Conservation (phyloP, 2,888 invertebrate genomes). For the Diaphora mendica region DNA sequence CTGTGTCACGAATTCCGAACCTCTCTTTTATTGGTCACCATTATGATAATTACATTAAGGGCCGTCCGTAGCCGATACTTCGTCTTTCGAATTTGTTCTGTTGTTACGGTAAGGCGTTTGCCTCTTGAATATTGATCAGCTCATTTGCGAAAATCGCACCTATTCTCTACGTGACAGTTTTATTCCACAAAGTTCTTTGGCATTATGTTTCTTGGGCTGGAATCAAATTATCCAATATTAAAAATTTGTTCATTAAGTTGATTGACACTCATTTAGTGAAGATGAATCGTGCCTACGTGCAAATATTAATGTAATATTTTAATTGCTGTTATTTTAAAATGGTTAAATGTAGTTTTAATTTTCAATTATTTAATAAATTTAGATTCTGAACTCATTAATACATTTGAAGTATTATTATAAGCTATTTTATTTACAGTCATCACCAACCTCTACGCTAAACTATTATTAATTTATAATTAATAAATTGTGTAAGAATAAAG, state of each 20-base stretch:
- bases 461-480: too few relatives aligned
- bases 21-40: constrained; percentile 85
- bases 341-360: constrained; percentile 29
- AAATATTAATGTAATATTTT: constrained; percentile 34
- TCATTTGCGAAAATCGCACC: constrained; percentile 83
- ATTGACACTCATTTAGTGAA: constrained; percentile 43
- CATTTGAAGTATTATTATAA: not conserved
- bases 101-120: constrained; percentile 81
- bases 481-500: too few relatives aligned
- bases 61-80: constrained; percentile 80
- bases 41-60: constrained; percentile 86
- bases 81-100: constrained; percentile 84
- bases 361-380: constrained; percentile 20
- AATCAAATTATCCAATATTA: constrained; percentile 66
- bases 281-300: constrained; percentile 30
- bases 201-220: constrained; percentile 52
- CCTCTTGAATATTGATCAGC: constrained; percentile 83
- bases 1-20: constrained; percentile 83
- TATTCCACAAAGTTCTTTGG: constrained; percentile 62
- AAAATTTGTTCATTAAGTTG: constrained; percentile 59
- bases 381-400: constrained; percentile 23
- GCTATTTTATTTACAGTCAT: not conserved
- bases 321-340: constrained; percentile 25
- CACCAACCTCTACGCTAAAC: too few relatives aligned
- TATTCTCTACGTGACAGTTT: constrained; percentile 83